A percentile compares a stretch with the other conserved stretches of the same genome.
phyloP scores from a whole-genome alignment of 2,888 invertebrate species.

The Idaea aversata region DNA sequence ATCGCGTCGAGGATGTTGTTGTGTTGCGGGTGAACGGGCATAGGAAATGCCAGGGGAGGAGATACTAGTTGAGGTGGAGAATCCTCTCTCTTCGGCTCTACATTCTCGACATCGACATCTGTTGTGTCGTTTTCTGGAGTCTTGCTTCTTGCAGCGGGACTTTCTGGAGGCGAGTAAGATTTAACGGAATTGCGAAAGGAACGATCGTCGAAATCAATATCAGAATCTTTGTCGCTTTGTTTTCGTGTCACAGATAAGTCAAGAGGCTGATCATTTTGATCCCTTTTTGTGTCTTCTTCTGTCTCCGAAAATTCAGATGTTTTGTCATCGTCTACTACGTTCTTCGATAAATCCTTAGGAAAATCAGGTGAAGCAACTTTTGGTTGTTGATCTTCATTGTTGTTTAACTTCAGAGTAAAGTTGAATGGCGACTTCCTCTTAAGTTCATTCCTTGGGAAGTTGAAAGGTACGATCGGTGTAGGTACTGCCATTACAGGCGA shows the following conservation, averaged over 20 bases:
- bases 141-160: slow-evolving; percentile 60
- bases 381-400: slow-evolving; percentile 48
- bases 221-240: slow-evolving; percentile 67
- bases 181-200: slow-evolving; percentile 68
- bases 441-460: slow-evolving; percentile 57
- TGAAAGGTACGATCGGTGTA: slow-evolving; percentile 56
- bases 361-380: slow-evolving; percentile 52
- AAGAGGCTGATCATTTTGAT: slow-evolving; percentile 84
- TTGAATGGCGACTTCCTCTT: slow-evolving; percentile 64
- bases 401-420: slow-evolving; percentile 57
- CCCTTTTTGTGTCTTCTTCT: slow-evolving; percentile 57
- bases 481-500: slow-evolving; percentile 83
- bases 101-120: slow-evolving; percentile 79
- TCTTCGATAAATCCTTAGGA: slow-evolving; percentile 66
- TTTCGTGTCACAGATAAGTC: slow-evolving; percentile 85
- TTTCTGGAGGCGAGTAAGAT: slow-evolving; percentile 72
- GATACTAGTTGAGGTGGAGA: slow-evolving; percentile 62
- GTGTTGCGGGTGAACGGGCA: slow-evolving; percentile 92
- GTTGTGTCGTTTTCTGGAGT: slow-evolving; percentile 76
- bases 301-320: slow-evolving; percentile 58
- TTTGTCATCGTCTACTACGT: slow-evolving; percentile 52
- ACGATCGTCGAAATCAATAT: slow-evolving; percentile 63
- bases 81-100: slow-evolving; percentile 68
- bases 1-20: slow-evolving; percentile 84
- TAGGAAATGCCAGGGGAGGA: slow-evolving; percentile 88